Evolutionary conservation across 2,113 vertebrate genomes (phyloP).

Genomic region (Petromus typicus): DNA sequence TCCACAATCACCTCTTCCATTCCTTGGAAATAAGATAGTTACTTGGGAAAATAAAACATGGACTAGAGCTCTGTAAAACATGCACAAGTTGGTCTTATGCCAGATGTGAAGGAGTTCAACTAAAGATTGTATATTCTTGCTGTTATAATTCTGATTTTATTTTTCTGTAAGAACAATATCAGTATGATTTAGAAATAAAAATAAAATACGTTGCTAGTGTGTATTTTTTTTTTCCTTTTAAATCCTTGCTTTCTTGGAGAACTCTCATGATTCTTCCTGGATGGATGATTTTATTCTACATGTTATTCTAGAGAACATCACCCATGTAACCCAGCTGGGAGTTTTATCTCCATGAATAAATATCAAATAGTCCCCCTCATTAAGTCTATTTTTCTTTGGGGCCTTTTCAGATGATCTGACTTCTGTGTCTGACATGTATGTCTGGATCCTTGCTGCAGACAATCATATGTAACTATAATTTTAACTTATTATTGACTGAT

Average conservation of each 20-base stretch:
- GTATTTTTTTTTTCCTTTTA: background rate
- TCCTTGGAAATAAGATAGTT: background rate
- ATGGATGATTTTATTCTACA: background rate
- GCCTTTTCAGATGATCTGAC: background rate
- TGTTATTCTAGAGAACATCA: background rate
- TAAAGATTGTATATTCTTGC: background rate
- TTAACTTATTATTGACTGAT: slow-evolving; percentile 21
- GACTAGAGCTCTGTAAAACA: background rate
- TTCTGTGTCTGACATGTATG: background rate
- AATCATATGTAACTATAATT: background rate
- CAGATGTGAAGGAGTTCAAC: background rate
- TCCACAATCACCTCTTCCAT: background rate
- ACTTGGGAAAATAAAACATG: background rate
- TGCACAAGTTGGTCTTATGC: background rate
- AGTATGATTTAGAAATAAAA: background rate
- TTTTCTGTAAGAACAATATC: background rate
- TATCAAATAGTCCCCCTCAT: background rate
- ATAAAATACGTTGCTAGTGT: background rate
- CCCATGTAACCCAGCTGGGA: background rate
- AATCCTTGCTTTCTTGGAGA: background rate
- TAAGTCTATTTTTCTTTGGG: background rate
- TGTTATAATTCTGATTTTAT: slow-evolving; percentile 1
- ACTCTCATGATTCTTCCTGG: background rate
- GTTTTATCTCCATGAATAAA: background rate
- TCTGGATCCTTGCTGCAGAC: background rate